phyloP scores from a whole-genome alignment of 2,888 invertebrate genomes.

The Digitonthophagus gazella region DNA sequence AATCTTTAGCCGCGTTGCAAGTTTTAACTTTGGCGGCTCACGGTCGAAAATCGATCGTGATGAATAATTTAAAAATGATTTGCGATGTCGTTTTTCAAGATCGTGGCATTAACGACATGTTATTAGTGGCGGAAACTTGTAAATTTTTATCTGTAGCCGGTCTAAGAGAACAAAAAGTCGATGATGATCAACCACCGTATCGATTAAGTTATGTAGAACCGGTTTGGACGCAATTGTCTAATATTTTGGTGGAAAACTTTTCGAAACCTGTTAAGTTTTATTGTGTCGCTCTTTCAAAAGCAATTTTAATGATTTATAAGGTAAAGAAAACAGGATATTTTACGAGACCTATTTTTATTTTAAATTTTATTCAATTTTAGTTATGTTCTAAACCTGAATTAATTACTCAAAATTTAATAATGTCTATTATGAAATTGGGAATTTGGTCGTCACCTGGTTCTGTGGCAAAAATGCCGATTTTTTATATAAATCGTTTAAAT shows the following conservation, averaged over 20 bases:
- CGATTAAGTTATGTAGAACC: conserved; percentile 53
- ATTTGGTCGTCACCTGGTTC: not conserved
- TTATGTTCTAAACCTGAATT: conserved; percentile 61
- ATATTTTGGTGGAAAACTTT: conserved; percentile 50
- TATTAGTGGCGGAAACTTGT: conserved; percentile 60
- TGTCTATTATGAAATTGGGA: conserved; percentile 18
- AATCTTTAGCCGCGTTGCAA: conserved; percentile 72
- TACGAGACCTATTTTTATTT: too few relatives aligned
- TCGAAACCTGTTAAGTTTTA: conserved; percentile 53
- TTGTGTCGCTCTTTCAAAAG: conserved; percentile 58
- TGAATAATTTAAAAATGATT: conserved; percentile 71
- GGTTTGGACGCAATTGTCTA: conserved; percentile 55
- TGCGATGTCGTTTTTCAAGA: conserved; percentile 68
- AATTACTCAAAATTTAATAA: conserved; percentile 45
- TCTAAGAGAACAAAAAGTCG: conserved; percentile 43
- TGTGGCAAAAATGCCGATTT: conserved; percentile 13
- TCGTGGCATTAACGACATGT: conserved; percentile 54
- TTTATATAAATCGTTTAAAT: conserved; percentile 24
- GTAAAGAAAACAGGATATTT: too few relatives aligned
- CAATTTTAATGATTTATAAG: conserved; percentile 60
- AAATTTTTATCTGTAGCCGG: conserved; percentile 57
- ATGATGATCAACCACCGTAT: conserved; percentile 43
- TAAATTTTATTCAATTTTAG: too few relatives aligned
- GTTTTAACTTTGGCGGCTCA: conserved; percentile 74
- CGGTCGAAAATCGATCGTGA: conserved; percentile 44